These are phyloP conservation scores for Pandemis corylana DNA, from an alignment of 2,888 invertebrate genomes.

Conservation along the genomic window DNA sequence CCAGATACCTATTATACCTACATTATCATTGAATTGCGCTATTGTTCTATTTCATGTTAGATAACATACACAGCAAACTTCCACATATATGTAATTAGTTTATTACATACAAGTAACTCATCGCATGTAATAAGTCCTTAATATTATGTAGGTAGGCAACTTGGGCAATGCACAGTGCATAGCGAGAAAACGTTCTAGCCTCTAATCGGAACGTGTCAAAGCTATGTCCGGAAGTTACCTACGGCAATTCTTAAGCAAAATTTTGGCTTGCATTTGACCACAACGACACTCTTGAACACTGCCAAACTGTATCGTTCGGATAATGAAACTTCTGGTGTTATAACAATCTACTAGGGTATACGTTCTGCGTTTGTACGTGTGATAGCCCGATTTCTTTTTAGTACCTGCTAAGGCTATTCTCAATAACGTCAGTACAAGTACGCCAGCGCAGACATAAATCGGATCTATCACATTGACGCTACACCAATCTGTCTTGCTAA, in stretches of 20 bases:
- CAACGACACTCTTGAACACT: too few relatives aligned
- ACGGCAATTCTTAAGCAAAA: too few relatives aligned
- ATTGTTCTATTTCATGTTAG: not conserved
- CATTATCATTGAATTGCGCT: not conserved
- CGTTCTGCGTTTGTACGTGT: not conserved
- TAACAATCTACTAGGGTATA: not conserved
- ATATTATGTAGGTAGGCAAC: not conserved
- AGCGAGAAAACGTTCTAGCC: not conserved
- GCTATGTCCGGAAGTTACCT: not conserved
- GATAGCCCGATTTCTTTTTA: not conserved
- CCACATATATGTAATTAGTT: not conserved
- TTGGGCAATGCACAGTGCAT: not conserved
- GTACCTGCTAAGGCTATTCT: not conserved
- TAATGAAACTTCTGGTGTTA: not conserved
- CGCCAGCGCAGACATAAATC: not conserved
- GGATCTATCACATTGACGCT: not conserved
- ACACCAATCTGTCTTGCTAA: not conserved
- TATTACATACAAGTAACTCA: conserved; percentile 2
- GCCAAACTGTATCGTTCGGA: too few relatives aligned
- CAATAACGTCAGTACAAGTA: too few relatives aligned
- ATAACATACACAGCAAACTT: not conserved
- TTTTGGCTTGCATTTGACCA: too few relatives aligned
- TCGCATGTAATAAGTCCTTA: not conserved
- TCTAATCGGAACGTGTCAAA: not conserved
- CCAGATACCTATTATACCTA: not conserved